Percentiles rank a stretch among this genome's conserved stretches.
These are phyloP conservation scores for Drosophila ambigua DNA, from an alignment of 1,140 invertebrate species.

Conservation along the genomic window DNA sequence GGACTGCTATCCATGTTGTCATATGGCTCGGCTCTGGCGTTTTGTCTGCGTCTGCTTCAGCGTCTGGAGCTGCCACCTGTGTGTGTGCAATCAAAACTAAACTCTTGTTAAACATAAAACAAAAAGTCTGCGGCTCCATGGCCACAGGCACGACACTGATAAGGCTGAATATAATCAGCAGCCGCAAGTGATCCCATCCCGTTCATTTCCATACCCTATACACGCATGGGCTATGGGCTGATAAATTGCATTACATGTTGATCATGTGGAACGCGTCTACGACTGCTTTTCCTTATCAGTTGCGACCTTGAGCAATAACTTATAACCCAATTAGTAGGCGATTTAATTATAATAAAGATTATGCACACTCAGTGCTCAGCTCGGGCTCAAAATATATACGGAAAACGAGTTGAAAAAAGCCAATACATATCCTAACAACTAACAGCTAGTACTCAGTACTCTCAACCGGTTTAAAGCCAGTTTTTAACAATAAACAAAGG, in stretches of 20 bases:
- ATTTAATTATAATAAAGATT: background rate
- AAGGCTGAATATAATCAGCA: background rate
- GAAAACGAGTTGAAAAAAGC: no score
- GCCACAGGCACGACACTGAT: no score
- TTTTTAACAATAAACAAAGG: no score
- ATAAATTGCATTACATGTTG: no score
- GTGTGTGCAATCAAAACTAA: background rate
- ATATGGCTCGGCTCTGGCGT: constrained; percentile 13
- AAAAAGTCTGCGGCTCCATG: constrained; percentile 2
- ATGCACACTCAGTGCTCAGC: no score
- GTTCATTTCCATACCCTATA: no score
- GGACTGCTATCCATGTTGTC: constrained; percentile 77
- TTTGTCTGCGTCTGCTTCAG: background rate
- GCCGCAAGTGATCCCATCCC: background rate
- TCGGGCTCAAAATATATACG: no score
- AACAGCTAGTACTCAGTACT: no score
- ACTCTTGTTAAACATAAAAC: constrained; percentile 22
- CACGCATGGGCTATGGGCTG: no score
- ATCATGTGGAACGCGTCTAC: no score
- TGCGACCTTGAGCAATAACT: constrained; percentile 30
- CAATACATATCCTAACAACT: no score
- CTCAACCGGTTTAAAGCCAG: no score
- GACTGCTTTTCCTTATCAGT: constrained; percentile 23
- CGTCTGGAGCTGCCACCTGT: constrained; percentile 12
- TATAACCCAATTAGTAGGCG: background rate